Base-by-base conservation (phyloP, 2,113 vertebrate species). In the Protobothrops flavoviridis region DNA sequence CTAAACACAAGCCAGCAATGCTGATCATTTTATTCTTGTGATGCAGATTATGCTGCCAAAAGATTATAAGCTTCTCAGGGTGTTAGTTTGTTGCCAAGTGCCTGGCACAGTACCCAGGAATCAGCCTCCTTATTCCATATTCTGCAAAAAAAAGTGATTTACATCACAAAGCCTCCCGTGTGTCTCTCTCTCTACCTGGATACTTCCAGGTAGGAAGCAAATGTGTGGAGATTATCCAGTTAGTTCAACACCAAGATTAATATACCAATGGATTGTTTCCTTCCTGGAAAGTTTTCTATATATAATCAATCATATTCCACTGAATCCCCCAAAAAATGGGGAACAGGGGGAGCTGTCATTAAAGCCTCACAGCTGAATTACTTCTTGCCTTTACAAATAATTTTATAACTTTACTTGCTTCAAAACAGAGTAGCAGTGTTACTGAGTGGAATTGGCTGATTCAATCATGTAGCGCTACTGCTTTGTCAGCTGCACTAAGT, bases 1-100 rank as follows among this genome's bases (percentile, higher is more conserved):
- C 96, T 97, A 95, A 97, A 95, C 91, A 93, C 93, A 91, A 24
- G 90, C 0, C 93, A 97, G 48, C 33, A 61, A 33, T 90, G 90
- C 89, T 92, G 91, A 56, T 15, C 0, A 90, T 52, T 96, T 92
- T 96, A 13, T 85, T 96, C 93, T 94, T 53, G n/a, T 33, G 11
- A 21, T 33, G 9, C 2, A 74, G 17, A 74, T 33, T 33, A 21
- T 33, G 13, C n/a, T 20, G 15, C 13, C 81, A 64, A 50, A 53
- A 74, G 29, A 69, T 48, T 13, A 90, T 69, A 59, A 24, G 9
- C 3, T 48, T 90, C 3, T 17, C 1, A 39, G 48, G 20, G 13
- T 24, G 29, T 5, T 64, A 74, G 64, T 50, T 20, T 6, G 33
- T 33, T 12, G 23, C 23, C 4, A 20, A 33, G 10, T 74, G 21